Evolutionary conservation across 2,888 invertebrate genomes (phyloP).

Genomic region (Hypomecis punctinalis): DNA sequence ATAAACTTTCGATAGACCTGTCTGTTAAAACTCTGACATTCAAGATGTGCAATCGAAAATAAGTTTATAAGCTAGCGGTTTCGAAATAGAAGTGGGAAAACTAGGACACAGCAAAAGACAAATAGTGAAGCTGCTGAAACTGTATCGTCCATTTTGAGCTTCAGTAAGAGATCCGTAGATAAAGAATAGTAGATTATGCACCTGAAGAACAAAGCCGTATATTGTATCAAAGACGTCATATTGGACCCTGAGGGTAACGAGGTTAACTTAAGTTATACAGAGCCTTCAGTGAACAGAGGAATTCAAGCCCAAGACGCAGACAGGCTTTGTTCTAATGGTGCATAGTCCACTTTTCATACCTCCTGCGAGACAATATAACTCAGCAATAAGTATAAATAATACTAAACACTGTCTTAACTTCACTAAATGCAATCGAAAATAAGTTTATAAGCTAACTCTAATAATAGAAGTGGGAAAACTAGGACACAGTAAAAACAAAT

Average conservation of each 20-base stretch:
- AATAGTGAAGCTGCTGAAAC: constrained; percentile 47
- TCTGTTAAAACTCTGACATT: constrained; percentile 52
- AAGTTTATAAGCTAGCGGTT: constrained; percentile 45
- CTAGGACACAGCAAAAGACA: constrained; percentile 49
- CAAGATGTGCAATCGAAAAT: constrained; percentile 49
- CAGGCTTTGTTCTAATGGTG: no score
- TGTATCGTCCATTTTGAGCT: constrained; percentile 11
- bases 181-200: no score
- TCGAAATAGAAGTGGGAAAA: constrained; percentile 54
- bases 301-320: no score
- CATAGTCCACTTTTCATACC: no score
- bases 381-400: no score
- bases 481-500: constrained; percentile 48
- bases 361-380: no score
- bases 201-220: no score
- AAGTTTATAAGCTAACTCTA: constrained; percentile 42
- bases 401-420: constrained; percentile 40
- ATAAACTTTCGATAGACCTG: constrained; percentile 44
- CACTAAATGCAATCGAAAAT: constrained; percentile 49
- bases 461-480: constrained; percentile 53
- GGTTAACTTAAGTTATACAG: no score
- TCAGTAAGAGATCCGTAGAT: no score
- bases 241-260: no score
- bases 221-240: no score
- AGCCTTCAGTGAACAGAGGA: no score